These are phyloP conservation scores for Pyrgus malvae DNA, from an alignment of 2,888 invertebrate genomes.

Conservation along the genomic window DNA sequence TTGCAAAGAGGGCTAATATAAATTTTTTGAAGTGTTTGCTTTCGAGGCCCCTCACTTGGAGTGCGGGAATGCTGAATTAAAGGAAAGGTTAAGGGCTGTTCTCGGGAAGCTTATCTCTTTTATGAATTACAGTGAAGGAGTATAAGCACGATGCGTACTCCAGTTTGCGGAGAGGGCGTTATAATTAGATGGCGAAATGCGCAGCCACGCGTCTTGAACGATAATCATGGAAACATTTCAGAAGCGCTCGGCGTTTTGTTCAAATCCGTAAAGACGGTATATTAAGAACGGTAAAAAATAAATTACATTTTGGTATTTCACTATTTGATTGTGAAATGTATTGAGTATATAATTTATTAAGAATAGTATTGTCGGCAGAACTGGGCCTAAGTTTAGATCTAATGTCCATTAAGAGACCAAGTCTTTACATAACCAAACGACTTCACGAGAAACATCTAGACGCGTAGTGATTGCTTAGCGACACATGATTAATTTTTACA, in stretches of 20 bases:
- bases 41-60: neutral
- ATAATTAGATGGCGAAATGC: constrained; percentile 78
- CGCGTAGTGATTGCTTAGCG: too few species aligned
- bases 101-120: constrained; percentile 24
- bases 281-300: too few species aligned
- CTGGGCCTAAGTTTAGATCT: too few species aligned
- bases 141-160: constrained; percentile 36
- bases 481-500: too few species aligned
- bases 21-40: constrained; percentile 14
- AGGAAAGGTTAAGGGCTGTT: constrained; percentile 17
- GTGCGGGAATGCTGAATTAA: constrained; percentile 18
- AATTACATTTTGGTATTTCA: too few species aligned
- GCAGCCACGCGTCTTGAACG: constrained; percentile 67
- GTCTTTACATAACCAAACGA: too few species aligned
- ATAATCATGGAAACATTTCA: constrained; percentile 53
- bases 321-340: too few species aligned
- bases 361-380: too few species aligned
- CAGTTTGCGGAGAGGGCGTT: constrained; percentile 42
- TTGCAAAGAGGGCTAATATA: constrained; percentile 15
- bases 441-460: too few species aligned
- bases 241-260: constrained; percentile 36
- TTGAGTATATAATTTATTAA: too few species aligned
- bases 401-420: too few species aligned
- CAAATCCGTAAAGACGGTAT: neutral
- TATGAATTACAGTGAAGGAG: constrained; percentile 26